These are phyloP conservation scores for Ivindomyrus marchei DNA, from an alignment of 2,113 vertebrate species.

Conservation along the genomic window DNA sequence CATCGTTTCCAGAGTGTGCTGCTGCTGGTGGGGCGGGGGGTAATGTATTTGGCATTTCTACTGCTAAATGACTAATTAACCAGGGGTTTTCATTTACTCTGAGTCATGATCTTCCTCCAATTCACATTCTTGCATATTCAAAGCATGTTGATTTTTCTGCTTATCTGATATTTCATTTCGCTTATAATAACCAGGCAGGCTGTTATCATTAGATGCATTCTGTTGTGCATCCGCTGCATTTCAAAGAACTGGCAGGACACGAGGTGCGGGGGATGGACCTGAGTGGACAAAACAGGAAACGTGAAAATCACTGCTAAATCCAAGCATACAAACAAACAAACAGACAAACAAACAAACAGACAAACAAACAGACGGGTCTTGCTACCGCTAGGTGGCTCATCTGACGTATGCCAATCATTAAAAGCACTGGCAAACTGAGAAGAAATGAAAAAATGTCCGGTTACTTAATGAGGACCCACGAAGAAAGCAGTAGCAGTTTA, in stretches of 20 bases:
- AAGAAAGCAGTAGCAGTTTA: neutral
- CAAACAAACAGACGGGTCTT: neutral
- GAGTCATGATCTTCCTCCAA: constrained; percentile 29
- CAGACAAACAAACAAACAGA: neutral
- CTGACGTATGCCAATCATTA: neutral
- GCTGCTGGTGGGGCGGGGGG: neutral
- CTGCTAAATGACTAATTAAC: constrained; percentile 18
- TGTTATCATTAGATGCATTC: constrained; percentile 27
- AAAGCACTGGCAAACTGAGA: neutral
- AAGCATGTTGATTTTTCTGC: constrained; percentile 45
- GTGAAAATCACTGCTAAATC: neutral
- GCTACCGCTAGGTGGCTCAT: neutral
- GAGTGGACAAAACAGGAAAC: neutral
- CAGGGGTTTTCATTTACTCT: constrained; percentile 43
- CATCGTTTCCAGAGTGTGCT: neutral
- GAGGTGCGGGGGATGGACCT: neutral
- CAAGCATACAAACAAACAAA: neutral
- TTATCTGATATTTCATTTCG: constrained; percentile 50
- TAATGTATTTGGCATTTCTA: constrained; percentile 39
- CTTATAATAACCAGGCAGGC: constrained; percentile 42
- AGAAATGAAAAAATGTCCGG: neutral
- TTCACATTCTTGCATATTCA: constrained; percentile 38
- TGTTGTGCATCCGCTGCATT: constrained; percentile 32
- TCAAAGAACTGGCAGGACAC: constrained; percentile 17
- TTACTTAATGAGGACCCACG: neutral